Percentiles rank a stretch among this genome's conserved stretches.
Evolutionary conservation across 2,797 vertebrate genomes (phyloP).

Genomic region (Lophotriccus pileatus): DNA sequence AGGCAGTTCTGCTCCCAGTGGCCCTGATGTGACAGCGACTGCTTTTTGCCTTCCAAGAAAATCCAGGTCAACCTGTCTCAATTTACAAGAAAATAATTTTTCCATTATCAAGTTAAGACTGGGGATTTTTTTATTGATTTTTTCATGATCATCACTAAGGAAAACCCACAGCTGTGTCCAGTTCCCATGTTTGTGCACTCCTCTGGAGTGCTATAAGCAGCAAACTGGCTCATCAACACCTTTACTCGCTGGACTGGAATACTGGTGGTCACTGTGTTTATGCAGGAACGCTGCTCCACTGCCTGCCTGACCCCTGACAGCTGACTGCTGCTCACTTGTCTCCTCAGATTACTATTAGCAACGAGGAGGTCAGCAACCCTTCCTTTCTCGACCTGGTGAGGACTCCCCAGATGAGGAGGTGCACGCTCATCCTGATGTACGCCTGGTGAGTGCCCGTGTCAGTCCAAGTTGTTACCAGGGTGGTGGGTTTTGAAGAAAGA

Average conservation of each 20-base stretch:
- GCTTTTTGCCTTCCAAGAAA: neutral
- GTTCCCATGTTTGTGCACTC: neutral
- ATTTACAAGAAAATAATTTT: neutral
- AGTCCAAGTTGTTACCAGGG: too few relatives aligned
- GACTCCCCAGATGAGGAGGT: slow-evolving; percentile 88
- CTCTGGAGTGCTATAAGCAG: neutral
- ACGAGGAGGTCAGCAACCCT: slow-evolving; percentile 75
- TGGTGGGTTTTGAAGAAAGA: neutral
- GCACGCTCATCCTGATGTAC: slow-evolving; percentile 89
- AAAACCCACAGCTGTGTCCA: neutral
- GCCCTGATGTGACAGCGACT: neutral
- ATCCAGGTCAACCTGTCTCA: neutral
- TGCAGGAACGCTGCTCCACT: neutral
- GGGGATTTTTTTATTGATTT: neutral
- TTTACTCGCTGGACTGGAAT: neutral
- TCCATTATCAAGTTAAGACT: neutral
- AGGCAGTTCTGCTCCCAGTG: neutral
- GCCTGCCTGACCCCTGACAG: neutral
- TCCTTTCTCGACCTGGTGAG: slow-evolving; percentile 85
- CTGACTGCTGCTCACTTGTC: slow-evolving; percentile 28
- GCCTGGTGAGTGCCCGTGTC: slow-evolving; percentile 82
- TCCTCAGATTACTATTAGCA: slow-evolving; percentile 76
- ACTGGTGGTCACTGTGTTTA: neutral
- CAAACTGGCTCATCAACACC: neutral
- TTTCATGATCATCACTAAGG: neutral